These are phyloP conservation scores for Loris lydekkerianus DNA, from an alignment of 2,797 vertebrate genomes.

Conservation along the genomic window DNA sequence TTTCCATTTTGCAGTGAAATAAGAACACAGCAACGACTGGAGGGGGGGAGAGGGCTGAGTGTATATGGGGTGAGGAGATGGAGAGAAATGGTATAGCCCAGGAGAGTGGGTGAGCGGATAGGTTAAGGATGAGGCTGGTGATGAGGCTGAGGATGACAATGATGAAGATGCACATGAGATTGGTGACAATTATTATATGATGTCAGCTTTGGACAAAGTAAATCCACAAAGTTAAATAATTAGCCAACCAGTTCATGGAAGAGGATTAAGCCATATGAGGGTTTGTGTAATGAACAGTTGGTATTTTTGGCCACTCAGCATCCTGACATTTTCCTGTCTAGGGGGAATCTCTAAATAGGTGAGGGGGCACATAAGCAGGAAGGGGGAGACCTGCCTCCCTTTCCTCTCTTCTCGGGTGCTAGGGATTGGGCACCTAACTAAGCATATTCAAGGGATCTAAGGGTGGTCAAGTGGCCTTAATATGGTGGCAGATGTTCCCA, in stretches of 20 bases:
- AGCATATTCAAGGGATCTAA: not conserved
- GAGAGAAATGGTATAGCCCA: not conserved
- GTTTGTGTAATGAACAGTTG: not conserved
- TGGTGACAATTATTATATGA: not conserved
- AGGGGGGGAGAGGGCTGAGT: not conserved
- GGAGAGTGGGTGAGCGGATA: fast-evolving
- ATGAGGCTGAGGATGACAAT: not conserved
- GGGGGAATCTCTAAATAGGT: not conserved
- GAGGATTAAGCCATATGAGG: not conserved
- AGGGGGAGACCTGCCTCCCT: not conserved
- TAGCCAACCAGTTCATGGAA: not conserved
- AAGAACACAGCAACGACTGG: not conserved
- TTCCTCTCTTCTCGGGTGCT: not conserved
- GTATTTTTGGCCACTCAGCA: not conserved
- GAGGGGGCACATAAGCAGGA: not conserved
- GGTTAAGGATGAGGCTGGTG: not conserved
- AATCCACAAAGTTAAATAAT: not conserved
- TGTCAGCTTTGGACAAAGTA: not conserved
- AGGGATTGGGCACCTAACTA: not conserved
- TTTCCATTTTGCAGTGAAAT: not conserved
- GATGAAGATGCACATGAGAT: not conserved
- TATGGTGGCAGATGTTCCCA: not conserved
- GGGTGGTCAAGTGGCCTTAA: not conserved
- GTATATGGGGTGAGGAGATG: not conserved
- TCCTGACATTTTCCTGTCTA: not conserved